phyloP scores from a whole-genome alignment of 2,797 vertebrate genomes.

The Sorex maritimensis region DNA sequence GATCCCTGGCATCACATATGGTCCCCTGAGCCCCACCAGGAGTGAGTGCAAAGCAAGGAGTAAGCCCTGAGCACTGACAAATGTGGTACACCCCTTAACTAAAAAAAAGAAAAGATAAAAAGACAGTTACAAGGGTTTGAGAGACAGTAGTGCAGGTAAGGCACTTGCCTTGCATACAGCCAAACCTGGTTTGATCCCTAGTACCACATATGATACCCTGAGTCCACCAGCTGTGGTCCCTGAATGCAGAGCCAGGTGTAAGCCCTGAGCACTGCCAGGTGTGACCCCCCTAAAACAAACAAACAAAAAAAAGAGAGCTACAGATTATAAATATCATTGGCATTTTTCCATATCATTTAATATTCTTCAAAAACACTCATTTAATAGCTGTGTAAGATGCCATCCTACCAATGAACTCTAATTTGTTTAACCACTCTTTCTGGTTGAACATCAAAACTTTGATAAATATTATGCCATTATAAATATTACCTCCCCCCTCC shows the following conservation, averaged over 20 bases:
- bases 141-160: not conserved
- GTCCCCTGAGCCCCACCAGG: too few relatives aligned
- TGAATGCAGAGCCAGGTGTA: too few relatives aligned
- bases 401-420: slow-evolving; percentile 40
- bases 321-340: slow-evolving; percentile 24
- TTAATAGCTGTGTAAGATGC: slow-evolving; percentile 27
- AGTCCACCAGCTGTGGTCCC: too few relatives aligned
- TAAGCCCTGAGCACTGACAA: too few relatives aligned
- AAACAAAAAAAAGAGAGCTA: not conserved
- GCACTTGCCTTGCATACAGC: not conserved
- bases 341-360: slow-evolving; percentile 39
- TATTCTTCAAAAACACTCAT: slow-evolving; percentile 56
- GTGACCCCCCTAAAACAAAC: too few relatives aligned
- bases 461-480: slow-evolving; percentile 70
- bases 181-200: not conserved
- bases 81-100: too few relatives aligned
- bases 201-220: too few relatives aligned
- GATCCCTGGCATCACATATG: too few relatives aligned
- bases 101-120: too few relatives aligned
- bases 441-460: slow-evolving; percentile 14
- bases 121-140: not conserved
- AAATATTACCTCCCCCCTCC: not conserved
- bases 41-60: too few relatives aligned
- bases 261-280: too few relatives aligned
- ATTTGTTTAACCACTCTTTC: slow-evolving; percentile 49